phyloP scores from a whole-genome alignment of 2,113 vertebrate species.

The Oriolus oriolus region DNA sequence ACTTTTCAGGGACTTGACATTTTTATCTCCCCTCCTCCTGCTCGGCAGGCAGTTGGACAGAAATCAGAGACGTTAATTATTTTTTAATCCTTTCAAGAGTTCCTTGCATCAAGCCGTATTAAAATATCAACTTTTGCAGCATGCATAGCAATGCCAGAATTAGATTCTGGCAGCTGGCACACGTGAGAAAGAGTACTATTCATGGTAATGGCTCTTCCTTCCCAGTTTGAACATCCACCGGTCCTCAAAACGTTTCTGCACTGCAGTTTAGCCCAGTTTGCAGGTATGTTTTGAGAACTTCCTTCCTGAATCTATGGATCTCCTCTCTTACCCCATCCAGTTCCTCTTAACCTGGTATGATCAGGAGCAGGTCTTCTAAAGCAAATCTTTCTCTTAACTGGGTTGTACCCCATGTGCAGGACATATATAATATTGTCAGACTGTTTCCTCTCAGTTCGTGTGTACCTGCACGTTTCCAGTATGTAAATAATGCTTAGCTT shows the following conservation, averaged over 20 bases:
- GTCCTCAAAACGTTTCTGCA: not conserved
- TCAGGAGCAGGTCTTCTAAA: not conserved
- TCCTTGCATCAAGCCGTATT: not conserved
- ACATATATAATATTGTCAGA: not conserved
- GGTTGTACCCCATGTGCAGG: not conserved
- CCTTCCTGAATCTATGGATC: not conserved
- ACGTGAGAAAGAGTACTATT: not conserved
- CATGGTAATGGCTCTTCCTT: not conserved
- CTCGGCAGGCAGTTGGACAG: not conserved
- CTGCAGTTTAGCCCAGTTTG: not conserved
- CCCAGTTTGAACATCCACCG: not conserved
- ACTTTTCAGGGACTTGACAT: not conserved
- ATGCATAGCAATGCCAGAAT: not conserved
- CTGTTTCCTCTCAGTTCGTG: not conserved
- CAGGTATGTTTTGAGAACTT: not conserved
- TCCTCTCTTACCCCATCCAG: not conserved
- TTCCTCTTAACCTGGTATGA: not conserved
- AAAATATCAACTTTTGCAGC: not conserved
- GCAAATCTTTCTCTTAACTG: not conserved
- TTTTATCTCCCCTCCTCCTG: not conserved
- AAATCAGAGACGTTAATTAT: not conserved
- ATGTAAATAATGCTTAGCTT: not conserved
- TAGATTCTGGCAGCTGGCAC: not conserved
- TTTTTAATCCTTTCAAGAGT: not conserved
- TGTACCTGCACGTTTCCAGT: not conserved